Percentiles rank a stretch among this genome's conserved stretches.
Conservation (phyloP, 2,797 vertebrate genomes). For the Cynodonichthys magdalenae region DNA sequence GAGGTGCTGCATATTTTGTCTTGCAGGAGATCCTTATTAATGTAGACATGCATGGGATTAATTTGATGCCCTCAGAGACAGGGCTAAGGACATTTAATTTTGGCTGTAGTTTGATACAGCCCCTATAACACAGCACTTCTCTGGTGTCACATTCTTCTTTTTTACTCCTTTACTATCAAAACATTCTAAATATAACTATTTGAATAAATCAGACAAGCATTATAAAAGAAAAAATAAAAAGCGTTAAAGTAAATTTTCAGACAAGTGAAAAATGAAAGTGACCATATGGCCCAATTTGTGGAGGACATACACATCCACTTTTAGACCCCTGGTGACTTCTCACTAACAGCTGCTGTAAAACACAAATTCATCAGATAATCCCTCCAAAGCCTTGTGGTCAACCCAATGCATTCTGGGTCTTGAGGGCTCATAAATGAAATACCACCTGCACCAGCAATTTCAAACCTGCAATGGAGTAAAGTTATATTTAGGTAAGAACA, state of each 20-base stretch:
- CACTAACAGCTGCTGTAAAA: slow-evolving; percentile 89
- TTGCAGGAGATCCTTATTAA: slow-evolving; percentile 66
- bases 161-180: slow-evolving; percentile 35
- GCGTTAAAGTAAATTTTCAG: slow-evolving; percentile 31
- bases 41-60: slow-evolving; percentile 59
- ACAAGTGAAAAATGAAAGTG: slow-evolving; percentile 70
- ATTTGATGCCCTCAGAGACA: slow-evolving; percentile 47
- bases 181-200: background rate
- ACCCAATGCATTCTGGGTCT: slow-evolving; percentile 84
- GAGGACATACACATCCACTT: slow-evolving; percentile 77
- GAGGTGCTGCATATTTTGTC: slow-evolving; percentile 63
- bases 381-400: slow-evolving; percentile 85
- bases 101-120: slow-evolving; percentile 66
- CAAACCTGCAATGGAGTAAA: slow-evolving; percentile 72
- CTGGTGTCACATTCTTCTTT: slow-evolving; percentile 19
- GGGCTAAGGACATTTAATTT: slow-evolving; percentile 72
- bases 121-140: slow-evolving; percentile 10
- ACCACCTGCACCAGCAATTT: slow-evolving; percentile 73
- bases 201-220: slow-evolving; percentile 18
- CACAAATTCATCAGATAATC: slow-evolving; percentile 86
- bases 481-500: slow-evolving; percentile 85
- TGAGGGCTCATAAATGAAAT: slow-evolving; percentile 84
- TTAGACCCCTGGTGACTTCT: slow-evolving; percentile 86
- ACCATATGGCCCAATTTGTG: slow-evolving; percentile 48
- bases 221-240: slow-evolving; percentile 26